Conservation (phyloP, 1,140 invertebrate genomes). For the Zaprionus taronus region DNA sequence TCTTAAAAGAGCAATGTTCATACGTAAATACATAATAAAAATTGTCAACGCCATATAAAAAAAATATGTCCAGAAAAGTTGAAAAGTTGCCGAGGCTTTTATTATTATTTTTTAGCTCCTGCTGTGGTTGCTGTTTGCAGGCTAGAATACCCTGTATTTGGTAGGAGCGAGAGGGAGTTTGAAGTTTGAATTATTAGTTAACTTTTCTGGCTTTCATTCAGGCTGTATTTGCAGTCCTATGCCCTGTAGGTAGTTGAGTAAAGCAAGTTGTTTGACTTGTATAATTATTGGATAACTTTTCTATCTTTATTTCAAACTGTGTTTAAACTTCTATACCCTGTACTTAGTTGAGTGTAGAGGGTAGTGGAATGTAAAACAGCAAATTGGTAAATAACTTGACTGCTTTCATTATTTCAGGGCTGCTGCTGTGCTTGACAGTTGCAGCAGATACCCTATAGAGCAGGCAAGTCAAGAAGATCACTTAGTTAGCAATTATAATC, state of each 20-base stretch:
- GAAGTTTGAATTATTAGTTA: not conserved
- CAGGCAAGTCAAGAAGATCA: too few species aligned
- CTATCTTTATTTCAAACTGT: too few species aligned
- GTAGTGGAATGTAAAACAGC: too few species aligned
- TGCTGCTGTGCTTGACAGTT: too few species aligned
- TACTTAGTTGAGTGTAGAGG: not conserved
- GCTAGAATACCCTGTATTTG: not conserved
- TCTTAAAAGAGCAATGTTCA: slow-evolving; percentile 42
- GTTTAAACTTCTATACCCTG: not conserved
- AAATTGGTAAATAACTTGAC: too few species aligned
- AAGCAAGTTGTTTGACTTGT: not conserved
- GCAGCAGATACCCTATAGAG: too few species aligned
- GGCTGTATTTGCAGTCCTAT: too few species aligned
- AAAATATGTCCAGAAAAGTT: not conserved
- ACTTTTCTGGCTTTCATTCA: too few species aligned
- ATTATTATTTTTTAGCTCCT: not conserved
- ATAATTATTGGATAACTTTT: not conserved
- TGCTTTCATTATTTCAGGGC: too few species aligned
- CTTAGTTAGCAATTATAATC: too few species aligned
- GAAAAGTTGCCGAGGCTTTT: slow-evolving; percentile 11
- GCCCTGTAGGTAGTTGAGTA: not conserved
- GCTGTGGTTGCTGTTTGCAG: slow-evolving; percentile 3
- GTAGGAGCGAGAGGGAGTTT: not conserved
- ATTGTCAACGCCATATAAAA: slow-evolving; percentile 57
- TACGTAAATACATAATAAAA: slow-evolving; percentile 53